Evolutionary conservation across 2,888 invertebrate species (phyloP).

Genomic region (Cataglyphis altisquamis): DNA sequence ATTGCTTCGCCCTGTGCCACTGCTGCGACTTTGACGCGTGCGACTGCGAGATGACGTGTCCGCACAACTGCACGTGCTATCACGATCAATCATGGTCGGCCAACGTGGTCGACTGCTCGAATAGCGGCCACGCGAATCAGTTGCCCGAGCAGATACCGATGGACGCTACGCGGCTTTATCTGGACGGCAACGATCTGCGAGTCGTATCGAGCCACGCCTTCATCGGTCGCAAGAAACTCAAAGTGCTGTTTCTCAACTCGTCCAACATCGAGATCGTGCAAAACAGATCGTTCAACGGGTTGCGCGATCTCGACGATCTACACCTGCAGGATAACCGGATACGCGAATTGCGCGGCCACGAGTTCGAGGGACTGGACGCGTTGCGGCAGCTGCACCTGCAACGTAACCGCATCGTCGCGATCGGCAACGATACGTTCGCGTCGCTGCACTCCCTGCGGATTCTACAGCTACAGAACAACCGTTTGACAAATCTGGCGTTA

Average conservation of each 20-base stretch:
- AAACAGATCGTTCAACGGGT: conserved; percentile 94
- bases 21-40: conserved; percentile 97
- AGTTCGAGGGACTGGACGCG: conserved; percentile 92
- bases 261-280: conserved; percentile 93
- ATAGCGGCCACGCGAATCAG: conserved; percentile 90
- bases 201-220: conserved; percentile 93
- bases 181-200: conserved; percentile 94
- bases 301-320: conserved; percentile 91
- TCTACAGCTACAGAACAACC: conserved; percentile 91
- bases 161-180: conserved; percentile 95
- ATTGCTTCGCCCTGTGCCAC: conserved; percentile 95
- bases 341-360: conserved; percentile 91
- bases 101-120: conserved; percentile 94
- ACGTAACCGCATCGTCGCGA: conserved; percentile 90
- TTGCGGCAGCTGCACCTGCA: conserved; percentile 92
- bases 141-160: conserved; percentile 95
- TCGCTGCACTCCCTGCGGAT: conserved; percentile 89
- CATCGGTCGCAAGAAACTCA: conserved; percentile 93
- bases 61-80: conserved; percentile 95
- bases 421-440: conserved; percentile 91
- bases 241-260: conserved; percentile 92
- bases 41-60: conserved; percentile 97
- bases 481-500: conserved; percentile 90
- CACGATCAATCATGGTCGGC: conserved; percentile 95
- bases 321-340: conserved; percentile 92